Evolutionary conservation across 2,113 vertebrate genomes (phyloP).

Genomic region (Geococcyx californianus): DNA sequence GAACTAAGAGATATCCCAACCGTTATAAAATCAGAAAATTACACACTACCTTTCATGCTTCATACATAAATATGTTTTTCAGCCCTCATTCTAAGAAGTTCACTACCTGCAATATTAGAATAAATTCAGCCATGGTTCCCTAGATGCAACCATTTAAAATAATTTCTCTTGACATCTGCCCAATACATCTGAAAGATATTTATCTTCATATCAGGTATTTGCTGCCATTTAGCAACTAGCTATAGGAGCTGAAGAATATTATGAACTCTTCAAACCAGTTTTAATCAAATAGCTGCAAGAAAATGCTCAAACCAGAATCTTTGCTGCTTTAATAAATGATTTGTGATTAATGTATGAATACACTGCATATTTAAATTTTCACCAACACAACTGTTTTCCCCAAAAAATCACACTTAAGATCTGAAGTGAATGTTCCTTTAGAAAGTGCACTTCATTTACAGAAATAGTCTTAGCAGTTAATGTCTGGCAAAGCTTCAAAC

Average conservation of each 20-base stretch:
- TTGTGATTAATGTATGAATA: background rate
- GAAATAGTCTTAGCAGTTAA: conserved; percentile 16
- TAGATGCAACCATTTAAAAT: background rate
- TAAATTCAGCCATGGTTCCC: background rate
- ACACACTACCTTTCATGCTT: background rate
- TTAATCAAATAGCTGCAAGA: background rate
- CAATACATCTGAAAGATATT: background rate
- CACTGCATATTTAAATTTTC: background rate
- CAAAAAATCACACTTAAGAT: conserved; percentile 12
- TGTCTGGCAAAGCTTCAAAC: conserved; percentile 33
- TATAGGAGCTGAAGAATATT: background rate
- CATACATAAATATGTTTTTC: background rate
- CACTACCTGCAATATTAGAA: background rate
- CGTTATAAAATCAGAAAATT: background rate
- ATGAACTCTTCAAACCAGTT: background rate
- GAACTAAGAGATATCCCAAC: background rate
- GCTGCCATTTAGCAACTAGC: background rate
- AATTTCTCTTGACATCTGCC: background rate
- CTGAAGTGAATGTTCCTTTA: conserved; percentile 29
- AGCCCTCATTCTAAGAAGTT: background rate
- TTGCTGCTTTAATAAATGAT: background rate
- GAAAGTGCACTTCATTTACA: conserved; percentile 40
- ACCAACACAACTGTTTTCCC: background rate
- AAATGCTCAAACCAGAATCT: background rate
- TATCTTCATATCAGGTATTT: background rate